Evolutionary conservation across 2,797 vertebrate species (phyloP).

Genomic region (Podarcis siculus): DNA sequence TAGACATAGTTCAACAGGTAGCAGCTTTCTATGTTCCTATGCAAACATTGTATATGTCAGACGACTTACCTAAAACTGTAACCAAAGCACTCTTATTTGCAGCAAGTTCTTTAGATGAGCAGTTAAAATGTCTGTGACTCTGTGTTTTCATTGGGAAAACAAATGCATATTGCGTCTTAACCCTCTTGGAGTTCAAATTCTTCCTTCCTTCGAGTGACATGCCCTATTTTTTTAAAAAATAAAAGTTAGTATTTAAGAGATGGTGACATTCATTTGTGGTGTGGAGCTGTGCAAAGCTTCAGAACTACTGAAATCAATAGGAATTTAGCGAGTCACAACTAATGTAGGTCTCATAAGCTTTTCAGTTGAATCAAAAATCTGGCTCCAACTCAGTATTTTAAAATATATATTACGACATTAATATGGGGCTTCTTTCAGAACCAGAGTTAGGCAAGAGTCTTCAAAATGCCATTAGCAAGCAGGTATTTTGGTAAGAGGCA

Average conservation of each 20-base stretch:
- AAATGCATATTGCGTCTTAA: constrained; percentile 71
- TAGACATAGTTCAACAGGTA: too few species aligned
- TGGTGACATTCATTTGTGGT: neutral
- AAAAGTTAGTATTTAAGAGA: constrained; percentile 56
- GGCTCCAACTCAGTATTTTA: neutral
- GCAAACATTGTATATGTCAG: neutral
- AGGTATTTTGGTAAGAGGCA: neutral
- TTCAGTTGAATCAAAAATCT: neutral
- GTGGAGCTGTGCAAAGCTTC: neutral
- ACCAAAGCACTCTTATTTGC: constrained; percentile 73
- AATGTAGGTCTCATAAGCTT: neutral
- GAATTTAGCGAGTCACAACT: neutral
- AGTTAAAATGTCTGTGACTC: constrained; percentile 75
- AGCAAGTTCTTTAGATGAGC: constrained; percentile 72
- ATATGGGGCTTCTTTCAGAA: neutral
- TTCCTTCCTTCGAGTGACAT: constrained; percentile 58
- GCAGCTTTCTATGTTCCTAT: constrained; percentile 30
- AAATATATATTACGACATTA: neutral
- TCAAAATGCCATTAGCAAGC: neutral
- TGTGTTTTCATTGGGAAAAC: constrained; percentile 61
- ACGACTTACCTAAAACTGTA: constrained; percentile 79
- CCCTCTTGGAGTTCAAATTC: constrained; percentile 60
- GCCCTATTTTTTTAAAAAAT: constrained; percentile 66
- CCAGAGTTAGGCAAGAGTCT: neutral
- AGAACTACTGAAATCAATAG: neutral